These are phyloP conservation scores for Halyomorpha halys DNA, from an alignment of 1,140 invertebrate species.

Conservation along the genomic window DNA sequence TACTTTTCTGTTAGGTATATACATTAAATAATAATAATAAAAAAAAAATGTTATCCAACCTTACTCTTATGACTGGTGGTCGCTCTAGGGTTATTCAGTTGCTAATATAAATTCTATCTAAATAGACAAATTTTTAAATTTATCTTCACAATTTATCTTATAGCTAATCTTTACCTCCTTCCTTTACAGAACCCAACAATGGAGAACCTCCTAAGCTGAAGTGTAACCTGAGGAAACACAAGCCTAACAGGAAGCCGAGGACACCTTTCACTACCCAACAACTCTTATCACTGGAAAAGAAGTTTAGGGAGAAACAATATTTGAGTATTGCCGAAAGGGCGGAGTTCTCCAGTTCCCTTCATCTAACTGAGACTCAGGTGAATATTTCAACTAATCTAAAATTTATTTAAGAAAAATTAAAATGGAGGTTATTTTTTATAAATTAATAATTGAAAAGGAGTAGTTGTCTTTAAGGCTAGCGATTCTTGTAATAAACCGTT, in stretches of 20 bases:
- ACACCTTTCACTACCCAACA: slow-evolving; percentile 97
- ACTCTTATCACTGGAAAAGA: slow-evolving; percentile 84
- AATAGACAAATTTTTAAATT: too few species aligned
- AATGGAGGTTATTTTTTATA: too few species aligned
- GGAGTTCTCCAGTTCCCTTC: slow-evolving; percentile 86
- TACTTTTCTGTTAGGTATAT: too few species aligned
- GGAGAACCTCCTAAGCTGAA: slow-evolving; percentile 73
- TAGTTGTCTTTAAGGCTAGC: too few species aligned
- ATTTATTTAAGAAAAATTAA: not conserved
- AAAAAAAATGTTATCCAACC: too few species aligned
- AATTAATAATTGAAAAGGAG: too few species aligned
- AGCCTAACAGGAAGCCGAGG: slow-evolving; percentile 91
- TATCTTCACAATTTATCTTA: too few species aligned
- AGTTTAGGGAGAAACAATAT: slow-evolving; percentile 94
- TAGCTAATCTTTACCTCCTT: slow-evolving; percentile 16
- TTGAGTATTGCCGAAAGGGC: slow-evolving; percentile 91
- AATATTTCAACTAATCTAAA: slow-evolving; percentile 26
- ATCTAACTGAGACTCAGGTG: slow-evolving; percentile 90
- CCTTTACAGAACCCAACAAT: slow-evolving; percentile 37
- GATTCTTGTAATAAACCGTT: too few species aligned
- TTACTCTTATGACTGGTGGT: too few species aligned
- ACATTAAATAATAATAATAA: too few species aligned
- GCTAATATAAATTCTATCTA: too few species aligned
- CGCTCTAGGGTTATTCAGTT: too few species aligned
- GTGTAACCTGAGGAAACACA: slow-evolving; percentile 88